Percentiles rank a stretch among this genome's conserved stretches.
These are phyloP conservation scores for Temnothorax nylanderi DNA, from an alignment of 1,140 invertebrate genomes.

Conservation along the genomic window DNA sequence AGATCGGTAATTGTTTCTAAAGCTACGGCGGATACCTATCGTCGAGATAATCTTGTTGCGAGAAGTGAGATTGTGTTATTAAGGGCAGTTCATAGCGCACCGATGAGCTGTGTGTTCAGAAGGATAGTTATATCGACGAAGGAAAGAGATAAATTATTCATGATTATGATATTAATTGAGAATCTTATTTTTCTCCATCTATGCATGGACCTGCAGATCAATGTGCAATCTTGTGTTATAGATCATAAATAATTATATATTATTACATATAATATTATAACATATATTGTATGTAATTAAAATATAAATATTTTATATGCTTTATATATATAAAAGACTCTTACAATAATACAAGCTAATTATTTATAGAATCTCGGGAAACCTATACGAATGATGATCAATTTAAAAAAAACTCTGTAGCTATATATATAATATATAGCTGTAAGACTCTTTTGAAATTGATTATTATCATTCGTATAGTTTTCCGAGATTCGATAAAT, in stretches of 20 bases:
- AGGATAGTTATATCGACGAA: background rate
- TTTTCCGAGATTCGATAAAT: background rate
- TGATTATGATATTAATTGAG: background rate
- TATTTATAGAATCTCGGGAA: too few relatives aligned
- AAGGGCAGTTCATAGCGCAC: background rate
- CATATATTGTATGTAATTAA: background rate
- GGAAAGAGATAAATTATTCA: background rate
- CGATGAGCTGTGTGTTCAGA: background rate
- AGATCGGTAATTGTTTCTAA: slow-evolving; percentile 39
- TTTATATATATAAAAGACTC: too few relatives aligned
- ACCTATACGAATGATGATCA: too few relatives aligned
- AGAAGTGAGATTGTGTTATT: slow-evolving; percentile 4
- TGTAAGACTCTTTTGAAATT: background rate
- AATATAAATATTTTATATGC: too few relatives aligned
- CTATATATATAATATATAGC: too few relatives aligned
- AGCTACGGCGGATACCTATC: slow-evolving; percentile 1
- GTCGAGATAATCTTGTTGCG: slow-evolving; percentile 15
- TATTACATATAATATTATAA: background rate
- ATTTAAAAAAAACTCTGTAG: too few relatives aligned
- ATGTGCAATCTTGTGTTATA: background rate
- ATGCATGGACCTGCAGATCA: too few relatives aligned
- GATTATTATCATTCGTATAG: background rate
- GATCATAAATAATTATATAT: background rate
- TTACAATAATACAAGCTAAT: too few relatives aligned
- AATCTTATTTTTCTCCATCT: background rate